Conservation (phyloP, 2,888 invertebrate genomes). For the Eristalinus aeneus region DNA sequence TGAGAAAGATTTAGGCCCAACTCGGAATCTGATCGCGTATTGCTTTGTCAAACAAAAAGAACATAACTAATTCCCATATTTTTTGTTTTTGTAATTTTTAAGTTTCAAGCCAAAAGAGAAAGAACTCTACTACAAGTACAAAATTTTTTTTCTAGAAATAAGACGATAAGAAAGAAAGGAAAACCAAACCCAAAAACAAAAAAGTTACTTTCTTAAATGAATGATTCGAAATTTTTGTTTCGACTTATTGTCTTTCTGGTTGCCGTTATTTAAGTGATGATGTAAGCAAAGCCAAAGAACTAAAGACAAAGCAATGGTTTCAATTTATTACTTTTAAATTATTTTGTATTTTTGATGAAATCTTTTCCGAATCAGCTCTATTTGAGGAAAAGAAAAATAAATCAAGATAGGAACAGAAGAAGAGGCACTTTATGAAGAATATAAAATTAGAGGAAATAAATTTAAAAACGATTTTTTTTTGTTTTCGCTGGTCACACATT, state of each 20-base stretch:
- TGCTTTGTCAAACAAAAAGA: slow-evolving; percentile 45
- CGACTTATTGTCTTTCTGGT: slow-evolving; percentile 58
- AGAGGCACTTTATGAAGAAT: background rate
- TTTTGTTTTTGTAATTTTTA: background rate
- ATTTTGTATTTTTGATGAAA: slow-evolving; percentile 7
- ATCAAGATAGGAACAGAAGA: background rate
- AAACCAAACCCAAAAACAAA: background rate
- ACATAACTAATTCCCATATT: background rate
- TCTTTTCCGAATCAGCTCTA: slow-evolving; percentile 69
- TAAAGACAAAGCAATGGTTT: slow-evolving; percentile 53
- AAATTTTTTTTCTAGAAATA: background rate
- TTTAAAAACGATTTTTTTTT: background rate
- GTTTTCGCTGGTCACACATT: slow-evolving; percentile 50
- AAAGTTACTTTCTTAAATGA: background rate
- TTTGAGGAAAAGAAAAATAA: slow-evolving; percentile 36
- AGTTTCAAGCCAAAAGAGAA: background rate
- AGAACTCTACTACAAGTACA: background rate
- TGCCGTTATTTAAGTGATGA: slow-evolving; percentile 10
- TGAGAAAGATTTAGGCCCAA: slow-evolving; percentile 60
- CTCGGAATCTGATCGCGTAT: slow-evolving; percentile 59
- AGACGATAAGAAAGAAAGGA: background rate
- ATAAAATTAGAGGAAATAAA: background rate
- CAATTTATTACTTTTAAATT: slow-evolving; percentile 8
- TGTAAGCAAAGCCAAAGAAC: slow-evolving; percentile 64
- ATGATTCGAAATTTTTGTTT: slow-evolving; percentile 22